Conservation (phyloP, 2,113 vertebrate genomes). For the Pituophis catenifer region DNA sequence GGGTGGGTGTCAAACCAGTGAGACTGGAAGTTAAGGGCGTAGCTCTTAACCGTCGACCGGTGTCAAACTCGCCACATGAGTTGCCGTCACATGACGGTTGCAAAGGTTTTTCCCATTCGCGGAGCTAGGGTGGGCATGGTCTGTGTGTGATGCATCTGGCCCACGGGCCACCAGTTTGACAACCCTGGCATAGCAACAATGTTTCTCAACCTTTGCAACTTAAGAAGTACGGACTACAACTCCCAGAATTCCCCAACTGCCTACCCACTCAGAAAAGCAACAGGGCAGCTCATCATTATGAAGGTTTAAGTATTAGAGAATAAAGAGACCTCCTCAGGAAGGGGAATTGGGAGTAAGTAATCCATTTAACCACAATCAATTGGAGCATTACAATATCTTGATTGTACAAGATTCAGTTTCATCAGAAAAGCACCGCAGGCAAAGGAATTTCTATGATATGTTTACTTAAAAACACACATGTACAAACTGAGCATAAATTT, state of each 20-base stretch:
- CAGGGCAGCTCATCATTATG: background rate
- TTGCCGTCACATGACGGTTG: no score
- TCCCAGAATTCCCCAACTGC: background rate
- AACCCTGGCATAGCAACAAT: background rate
- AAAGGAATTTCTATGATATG: background rate
- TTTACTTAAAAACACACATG: background rate
- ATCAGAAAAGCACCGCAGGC: background rate
- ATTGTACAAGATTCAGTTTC: background rate
- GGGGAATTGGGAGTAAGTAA: background rate
- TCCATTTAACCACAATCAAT: background rate
- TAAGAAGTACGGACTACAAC: background rate
- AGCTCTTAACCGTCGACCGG: no score
- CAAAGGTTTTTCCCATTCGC: no score
- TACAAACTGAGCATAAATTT: background rate
- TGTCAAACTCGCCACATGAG: no score
- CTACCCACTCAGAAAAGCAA: background rate
- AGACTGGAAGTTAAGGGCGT: background rate
- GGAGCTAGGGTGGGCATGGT: no score
- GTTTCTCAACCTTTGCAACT: background rate
- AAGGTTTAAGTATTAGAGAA: background rate
- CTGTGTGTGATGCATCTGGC: no score
- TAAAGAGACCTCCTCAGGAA: background rate
- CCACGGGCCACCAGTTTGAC: no score
- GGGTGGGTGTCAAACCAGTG: background rate
- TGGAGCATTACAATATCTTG: background rate